Base-by-base conservation (phyloP, 2,797 vertebrate species). In the Centropyge bicolor region DNA sequence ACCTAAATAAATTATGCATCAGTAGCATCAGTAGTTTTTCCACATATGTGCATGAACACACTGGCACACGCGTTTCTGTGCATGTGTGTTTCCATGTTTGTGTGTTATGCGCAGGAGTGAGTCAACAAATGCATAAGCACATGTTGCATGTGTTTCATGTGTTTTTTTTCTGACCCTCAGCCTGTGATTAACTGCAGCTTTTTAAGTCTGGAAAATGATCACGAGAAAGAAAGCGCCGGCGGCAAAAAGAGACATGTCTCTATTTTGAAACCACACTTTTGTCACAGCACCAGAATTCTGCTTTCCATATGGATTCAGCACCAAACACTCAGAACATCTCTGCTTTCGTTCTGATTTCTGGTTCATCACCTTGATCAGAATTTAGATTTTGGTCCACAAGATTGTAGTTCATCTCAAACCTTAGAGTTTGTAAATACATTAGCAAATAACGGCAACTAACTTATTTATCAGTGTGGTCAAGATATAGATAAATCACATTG, bases 141-240 rank as follows among this genome's bases (percentile, higher is more conserved):
- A 83, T 83, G 67, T 45, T 78, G 43, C 70, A 31, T 4, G 65
- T 68, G 54, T 82, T 86, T 83, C 54, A 69, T 74, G 57, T 82
- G 72, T 80, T 70, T 72, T 76, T 73, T 73, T 77, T 77, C 70
- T 73, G 20, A 70, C 40, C 59, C 52, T 55, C 78, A 85, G 82
- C 74, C 84, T 83, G 74, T 86, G 81, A 88, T 88, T 81, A 86
- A 80, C 70, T 78, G 20, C 60, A 76, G 46, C 41, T 41, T 77
- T 80, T 61, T 17, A 82, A 62, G 79, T 87, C 78, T 86, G 75
- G 48, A 84, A 89, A 89, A 86, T 73, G 48, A 89, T 67, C 60
- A 27, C 20, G 46, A 70, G 59, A 79, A 68, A 83, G 72, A 85
- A 82, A 73, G 38, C 67, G 75, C 85, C 83, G 61, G 77, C 17